Base-by-base conservation (phyloP, 2,888 invertebrate genomes). In the Villa cingulata region DNA sequence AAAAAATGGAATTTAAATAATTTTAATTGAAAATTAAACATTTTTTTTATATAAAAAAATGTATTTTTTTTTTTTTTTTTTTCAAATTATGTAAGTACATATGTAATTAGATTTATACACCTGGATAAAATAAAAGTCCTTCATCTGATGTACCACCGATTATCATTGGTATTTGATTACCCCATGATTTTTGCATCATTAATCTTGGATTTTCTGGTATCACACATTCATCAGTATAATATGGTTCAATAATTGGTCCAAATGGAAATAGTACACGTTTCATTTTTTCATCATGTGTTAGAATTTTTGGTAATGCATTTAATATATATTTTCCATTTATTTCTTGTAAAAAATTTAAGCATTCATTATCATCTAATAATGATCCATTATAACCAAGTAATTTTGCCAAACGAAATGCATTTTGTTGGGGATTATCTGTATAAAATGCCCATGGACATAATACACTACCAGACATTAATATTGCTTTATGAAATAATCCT, bases 171-270 rank as follows among this genome's bases (percentile, higher is more conserved):
- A 69, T 58, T 2, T 57, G 53, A 42, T 60, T 61, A 43, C 67
- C 60, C 69, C 69, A 69, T 1, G 61, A 55, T 4, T 55, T 58
- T 27, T 58, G 52, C 53, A 63, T 54, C 42, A 65, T 37, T 41
- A 61, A 52, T 4, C 55, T 46, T 0, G 63, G 63, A 12, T 58
- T 40, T 20, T 58, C 58, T 0, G 55, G 51, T 2, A 68, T 53
- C 9, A 69, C 58, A 10, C 64, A 63, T n/a, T 66, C 59, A 2
- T 59, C 58, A 1, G 60, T 60, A 6, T 44, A 43, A 20, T 68
- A 69, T 1, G 68, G 64, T 37, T 69, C 69, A 20, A 68, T 54
- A 1, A 59, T 60, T 0, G 70, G 70, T 1, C 66, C 67, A 48
- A 66, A 67, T 19, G 62, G 61, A 20, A 64, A 64, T 9, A 63